Base-by-base conservation (phyloP, 2,113 vertebrate genomes). In the Desmodus rotundus region DNA sequence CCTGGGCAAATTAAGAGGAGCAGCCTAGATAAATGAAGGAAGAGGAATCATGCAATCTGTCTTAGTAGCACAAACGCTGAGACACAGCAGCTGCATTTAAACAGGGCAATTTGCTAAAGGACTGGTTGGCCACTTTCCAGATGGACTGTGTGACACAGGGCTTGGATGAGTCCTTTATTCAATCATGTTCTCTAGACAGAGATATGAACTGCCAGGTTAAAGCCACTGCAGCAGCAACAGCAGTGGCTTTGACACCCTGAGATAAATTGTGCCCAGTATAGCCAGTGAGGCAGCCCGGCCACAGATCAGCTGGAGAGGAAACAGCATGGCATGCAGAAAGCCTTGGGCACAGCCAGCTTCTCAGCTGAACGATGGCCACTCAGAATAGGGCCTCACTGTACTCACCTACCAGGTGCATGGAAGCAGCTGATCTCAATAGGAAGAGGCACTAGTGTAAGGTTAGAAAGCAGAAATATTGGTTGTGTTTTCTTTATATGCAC, bases 101-200 rank as follows among this genome's bases (percentile, higher is more conserved):
- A 96, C 81, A 86, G 88, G 95, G 96, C 95, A 93, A 97, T 97
- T 97, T 97, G 90, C 97, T 97, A 96, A 98, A 96, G 91, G 96
- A 96, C 94, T 73, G 92, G 84, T 28, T 95, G 94, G 97, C 94
- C 47, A 24, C 56, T 68, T 97, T 97, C 97, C 97, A 97, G 96
- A 92, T 80, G 91, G 95, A 94, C 92, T 83, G 3, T 61, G 92
- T 73, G 90, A 94, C 89, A 80, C 43, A 3, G 68, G 81, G 72
- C 90, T 95, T 70, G 92, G 88, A 96, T 82, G 96, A 94, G 85
- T 90, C 92, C 91, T 94, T 94, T 88, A 87, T 97, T 94, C 94
- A 83, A 67, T 91, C 96, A 88, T 38, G 92, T 78, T 95, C 93
- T 98, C 94, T 92, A 94, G 92, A 96, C 85, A 3, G 77, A 80